These are phyloP conservation scores for fruit fly (Drosophila melanogaster) DNA, from an alignment of 1,140 invertebrate genomes.

Conservation along the genomic window Release_6_plus_ISO1_MT NT_037436.4:17901001-17901500, in stretches of 20 bases:
- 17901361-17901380: slow-evolving; percentile 97
- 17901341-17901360: slow-evolving; percentile 95
- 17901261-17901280: slow-evolving; percentile 95
- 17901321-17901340: slow-evolving; percentile 94
- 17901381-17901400: slow-evolving; percentile 90
- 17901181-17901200: slow-evolving; percentile 70
- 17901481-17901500: slow-evolving; percentile 63
- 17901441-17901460: slow-evolving; percentile 86
- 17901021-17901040: slow-evolving; percentile 31
- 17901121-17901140: slow-evolving; percentile 5
- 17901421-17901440: slow-evolving; percentile 90
- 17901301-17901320: slow-evolving; percentile 96
- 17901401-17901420: slow-evolving; percentile 87
- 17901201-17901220: slow-evolving; percentile 96
- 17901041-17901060: background rate
- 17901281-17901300: slow-evolving; percentile 96
- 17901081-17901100: slow-evolving; percentile 33
- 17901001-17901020: slow-evolving; percentile 52
- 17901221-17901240: slow-evolving; percentile 95
- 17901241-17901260: slow-evolving; percentile 97
- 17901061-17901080: slow-evolving; percentile 39
- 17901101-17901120: background rate
- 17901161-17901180: slow-evolving; percentile 18
- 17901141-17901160: background rate
- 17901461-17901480: slow-evolving; percentile 72